Percentiles rank a stretch among this genome's conserved stretches.
phyloP scores from a whole-genome alignment of 2,888 invertebrate species.

The Campoplex nolae region DNA sequence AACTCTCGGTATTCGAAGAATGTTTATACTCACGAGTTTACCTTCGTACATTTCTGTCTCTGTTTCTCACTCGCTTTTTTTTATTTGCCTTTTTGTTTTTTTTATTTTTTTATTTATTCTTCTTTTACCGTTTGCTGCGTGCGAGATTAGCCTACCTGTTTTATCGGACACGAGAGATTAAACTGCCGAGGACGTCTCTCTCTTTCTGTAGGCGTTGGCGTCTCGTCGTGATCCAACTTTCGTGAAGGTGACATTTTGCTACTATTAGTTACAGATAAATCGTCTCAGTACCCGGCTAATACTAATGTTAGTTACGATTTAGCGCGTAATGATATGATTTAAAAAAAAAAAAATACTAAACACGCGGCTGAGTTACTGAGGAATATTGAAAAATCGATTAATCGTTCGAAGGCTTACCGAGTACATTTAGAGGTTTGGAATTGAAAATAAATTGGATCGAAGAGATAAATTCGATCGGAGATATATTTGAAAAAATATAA shows the following conservation, averaged over 20 bases:
- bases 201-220: constrained; percentile 1
- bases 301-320: background rate
- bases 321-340: background rate
- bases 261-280: background rate
- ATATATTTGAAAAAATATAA: background rate
- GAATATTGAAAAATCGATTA: background rate
- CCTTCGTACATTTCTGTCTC: constrained; percentile 38
- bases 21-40: constrained; percentile 46
- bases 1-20: constrained; percentile 50
- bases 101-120: background rate
- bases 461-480: background rate
- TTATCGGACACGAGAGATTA: constrained; percentile 32
- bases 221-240: constrained; percentile 5
- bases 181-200: constrained; percentile 30
- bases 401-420: background rate
- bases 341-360: background rate
- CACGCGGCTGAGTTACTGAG: background rate
- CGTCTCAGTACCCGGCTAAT: background rate
- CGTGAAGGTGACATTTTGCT: constrained; percentile 1
- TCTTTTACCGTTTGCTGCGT: constrained; percentile 16
- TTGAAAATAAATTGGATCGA: background rate
- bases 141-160: constrained; percentile 20
- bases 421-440: background rate
- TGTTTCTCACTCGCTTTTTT: background rate
- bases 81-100: background rate